phyloP scores from a whole-genome alignment of 2,888 invertebrate genomes.

The Invenusta paracnida region DNA sequence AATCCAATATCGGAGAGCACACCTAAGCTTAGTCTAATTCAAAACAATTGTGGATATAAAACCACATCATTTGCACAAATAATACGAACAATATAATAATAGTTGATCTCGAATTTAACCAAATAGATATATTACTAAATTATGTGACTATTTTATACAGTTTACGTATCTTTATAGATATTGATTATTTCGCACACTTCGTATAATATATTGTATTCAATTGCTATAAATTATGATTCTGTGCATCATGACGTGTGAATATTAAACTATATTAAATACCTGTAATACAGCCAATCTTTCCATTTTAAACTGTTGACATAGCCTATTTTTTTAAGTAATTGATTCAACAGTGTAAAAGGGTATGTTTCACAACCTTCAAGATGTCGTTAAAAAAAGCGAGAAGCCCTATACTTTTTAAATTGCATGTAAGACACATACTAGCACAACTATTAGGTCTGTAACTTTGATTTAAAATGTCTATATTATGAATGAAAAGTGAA shows the following conservation, averaged over 20 bases:
- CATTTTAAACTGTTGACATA: slow-evolving; percentile 20
- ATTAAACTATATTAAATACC: not conserved
- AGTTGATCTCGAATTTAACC: not conserved
- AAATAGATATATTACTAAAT: not conserved
- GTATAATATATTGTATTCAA: not conserved
- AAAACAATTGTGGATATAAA: slow-evolving; percentile 16
- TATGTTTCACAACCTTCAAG: slow-evolving; percentile 12
- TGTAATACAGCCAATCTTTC: not conserved
- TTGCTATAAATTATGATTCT: slow-evolving; percentile 10
- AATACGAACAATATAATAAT: not conserved
- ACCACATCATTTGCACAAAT: not conserved
- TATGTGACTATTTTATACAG: not conserved
- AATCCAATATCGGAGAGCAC: slow-evolving; percentile 29
- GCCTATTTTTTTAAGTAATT: not conserved
- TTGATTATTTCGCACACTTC: not conserved
- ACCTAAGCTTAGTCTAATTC: not conserved
- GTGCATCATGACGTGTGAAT: not conserved
- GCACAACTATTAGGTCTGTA: not conserved
- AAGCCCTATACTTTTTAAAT: not conserved
- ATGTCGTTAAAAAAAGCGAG: slow-evolving; percentile 10
- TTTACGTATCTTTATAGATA: not conserved
- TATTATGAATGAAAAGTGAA: not conserved
- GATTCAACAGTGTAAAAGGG: not conserved
- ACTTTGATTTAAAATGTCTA: slow-evolving; percentile 11
- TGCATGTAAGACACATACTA: not conserved